A percentile compares a stretch with the other conserved stretches of the same genome.
Evolutionary conservation across 2,113 vertebrate species (phyloP).

Genomic region (Onychostoma macrolepis): DNA sequence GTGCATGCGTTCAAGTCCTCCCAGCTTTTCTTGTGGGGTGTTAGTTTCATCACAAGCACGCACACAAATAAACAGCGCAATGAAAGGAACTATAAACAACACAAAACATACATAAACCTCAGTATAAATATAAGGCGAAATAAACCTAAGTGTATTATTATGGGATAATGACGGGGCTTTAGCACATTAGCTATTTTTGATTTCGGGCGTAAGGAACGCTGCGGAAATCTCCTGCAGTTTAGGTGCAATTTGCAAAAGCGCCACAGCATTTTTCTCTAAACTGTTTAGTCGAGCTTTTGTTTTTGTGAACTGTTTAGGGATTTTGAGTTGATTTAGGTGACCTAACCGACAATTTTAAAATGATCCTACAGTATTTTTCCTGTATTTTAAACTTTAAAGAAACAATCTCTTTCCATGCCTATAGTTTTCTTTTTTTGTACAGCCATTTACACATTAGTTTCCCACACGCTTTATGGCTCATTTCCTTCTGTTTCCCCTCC

Average conservation of each 20-base stretch:
- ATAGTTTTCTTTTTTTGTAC: neutral
- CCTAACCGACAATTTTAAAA: neutral
- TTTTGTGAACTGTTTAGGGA: constrained; percentile 3
- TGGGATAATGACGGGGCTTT: neutral
- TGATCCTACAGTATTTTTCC: neutral
- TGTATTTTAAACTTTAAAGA: constrained; percentile 19
- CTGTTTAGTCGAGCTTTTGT: constrained; percentile 7
- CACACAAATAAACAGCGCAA: constrained; percentile 29
- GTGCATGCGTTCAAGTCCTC: neutral
- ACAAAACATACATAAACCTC: constrained; percentile 24
- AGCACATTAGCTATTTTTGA: neutral
- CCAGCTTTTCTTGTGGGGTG: constrained; percentile 1
- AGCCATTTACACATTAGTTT: constrained; percentile 23
- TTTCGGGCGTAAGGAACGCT: neutral
- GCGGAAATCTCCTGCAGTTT: constrained; percentile 4
- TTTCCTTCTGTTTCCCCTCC: constrained; percentile 2
- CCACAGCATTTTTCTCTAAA: constrained; percentile 8
- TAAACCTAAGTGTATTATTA: constrained; percentile 21
- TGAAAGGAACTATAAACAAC: constrained; percentile 27
- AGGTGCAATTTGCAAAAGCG: constrained; percentile 3
- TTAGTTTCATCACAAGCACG: constrained; percentile 1
- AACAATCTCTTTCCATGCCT: neutral
- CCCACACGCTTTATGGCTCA: constrained; percentile 10
- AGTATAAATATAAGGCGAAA: constrained; percentile 6
- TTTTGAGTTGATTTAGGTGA: neutral